These are phyloP conservation scores for Nomada fabriciana DNA, from an alignment of 2,888 invertebrate species.

Conservation along the genomic window DNA sequence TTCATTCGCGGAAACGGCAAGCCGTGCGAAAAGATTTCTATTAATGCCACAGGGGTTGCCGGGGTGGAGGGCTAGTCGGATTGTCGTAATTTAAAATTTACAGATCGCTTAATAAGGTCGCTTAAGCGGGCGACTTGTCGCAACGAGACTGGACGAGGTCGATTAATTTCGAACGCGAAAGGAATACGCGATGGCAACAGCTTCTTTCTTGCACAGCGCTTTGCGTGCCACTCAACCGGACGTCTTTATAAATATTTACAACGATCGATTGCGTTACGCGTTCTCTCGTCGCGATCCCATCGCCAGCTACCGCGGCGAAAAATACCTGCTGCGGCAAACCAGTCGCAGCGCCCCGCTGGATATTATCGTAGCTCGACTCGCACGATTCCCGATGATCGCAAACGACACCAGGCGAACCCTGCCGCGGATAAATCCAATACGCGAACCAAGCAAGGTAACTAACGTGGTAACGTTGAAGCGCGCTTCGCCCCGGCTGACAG, in stretches of 20 bases:
- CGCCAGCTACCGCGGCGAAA: neutral
- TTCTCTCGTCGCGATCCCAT: neutral
- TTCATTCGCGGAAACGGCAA: slow-evolving; percentile 60
- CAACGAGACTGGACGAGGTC: neutral
- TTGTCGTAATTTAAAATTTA: slow-evolving; percentile 31
- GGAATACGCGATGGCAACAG: neutral
- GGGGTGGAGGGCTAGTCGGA: neutral
- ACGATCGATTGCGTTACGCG: slow-evolving; percentile 6
- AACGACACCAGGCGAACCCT: slow-evolving; percentile 25
- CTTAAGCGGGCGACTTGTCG: slow-evolving; percentile 21
- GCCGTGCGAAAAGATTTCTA: slow-evolving; percentile 15
- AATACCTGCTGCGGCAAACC: neutral
- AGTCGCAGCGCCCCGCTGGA: neutral
- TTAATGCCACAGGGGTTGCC: slow-evolving; percentile 5
- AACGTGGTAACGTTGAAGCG: slow-evolving; percentile 59
- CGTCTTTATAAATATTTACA: slow-evolving; percentile 32
- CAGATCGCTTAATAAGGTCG: slow-evolving; percentile 19
- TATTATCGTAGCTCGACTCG: slow-evolving; percentile 22
- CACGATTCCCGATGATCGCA: slow-evolving; percentile 29
- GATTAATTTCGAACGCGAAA: slow-evolving; percentile 7
- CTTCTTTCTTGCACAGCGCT: slow-evolving; percentile 1
- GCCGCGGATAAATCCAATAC: slow-evolving; percentile 40
- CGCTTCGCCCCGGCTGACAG: slow-evolving; percentile 64
- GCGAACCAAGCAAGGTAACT: slow-evolving; percentile 37
- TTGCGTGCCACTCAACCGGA: neutral